phyloP scores from a whole-genome alignment of 2,888 invertebrate species.

The Gibbula magus region DNA sequence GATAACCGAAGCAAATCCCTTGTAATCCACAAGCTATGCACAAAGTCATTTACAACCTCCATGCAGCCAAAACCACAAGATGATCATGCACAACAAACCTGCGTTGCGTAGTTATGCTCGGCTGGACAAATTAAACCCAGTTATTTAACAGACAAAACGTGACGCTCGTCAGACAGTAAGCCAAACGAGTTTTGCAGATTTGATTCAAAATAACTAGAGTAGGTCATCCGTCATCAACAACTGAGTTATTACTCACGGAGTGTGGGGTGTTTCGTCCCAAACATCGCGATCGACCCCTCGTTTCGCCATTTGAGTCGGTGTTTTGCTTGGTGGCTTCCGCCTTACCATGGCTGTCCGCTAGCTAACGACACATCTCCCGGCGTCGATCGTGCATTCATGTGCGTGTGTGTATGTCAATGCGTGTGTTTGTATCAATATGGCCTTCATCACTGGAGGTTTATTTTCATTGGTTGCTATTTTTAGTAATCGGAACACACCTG shows the following conservation, averaged over 20 bases:
- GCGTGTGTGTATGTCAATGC: conserved; percentile 11
- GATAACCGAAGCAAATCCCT: no score
- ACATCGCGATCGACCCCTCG: background rate
- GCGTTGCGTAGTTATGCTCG: no score
- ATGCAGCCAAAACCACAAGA: no score
- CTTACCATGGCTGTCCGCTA: background rate
- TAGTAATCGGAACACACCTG: conserved; percentile 32
- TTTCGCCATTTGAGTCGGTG: background rate
- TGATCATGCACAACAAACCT: no score
- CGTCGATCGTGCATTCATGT: background rate
- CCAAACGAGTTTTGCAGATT: background rate
- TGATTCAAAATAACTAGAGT: conserved; percentile 2
- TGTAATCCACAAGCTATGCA: no score
- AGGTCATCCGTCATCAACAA: conserved; percentile 4
- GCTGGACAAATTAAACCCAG: no score
- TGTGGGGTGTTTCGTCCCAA: background rate
- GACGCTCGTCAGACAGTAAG: no score
- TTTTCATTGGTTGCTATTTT: conserved; percentile 33
- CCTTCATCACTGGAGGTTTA: conserved; percentile 1
- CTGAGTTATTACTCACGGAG: background rate
- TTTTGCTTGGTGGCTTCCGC: background rate
- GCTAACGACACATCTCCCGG: background rate
- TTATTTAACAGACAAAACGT: no score
- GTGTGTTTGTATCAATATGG: conserved; percentile 26
- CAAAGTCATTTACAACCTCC: no score